These are phyloP conservation scores for Sarcoramphus papa DNA, from an alignment of 2,797 vertebrate genomes.

Conservation along the genomic window DNA sequence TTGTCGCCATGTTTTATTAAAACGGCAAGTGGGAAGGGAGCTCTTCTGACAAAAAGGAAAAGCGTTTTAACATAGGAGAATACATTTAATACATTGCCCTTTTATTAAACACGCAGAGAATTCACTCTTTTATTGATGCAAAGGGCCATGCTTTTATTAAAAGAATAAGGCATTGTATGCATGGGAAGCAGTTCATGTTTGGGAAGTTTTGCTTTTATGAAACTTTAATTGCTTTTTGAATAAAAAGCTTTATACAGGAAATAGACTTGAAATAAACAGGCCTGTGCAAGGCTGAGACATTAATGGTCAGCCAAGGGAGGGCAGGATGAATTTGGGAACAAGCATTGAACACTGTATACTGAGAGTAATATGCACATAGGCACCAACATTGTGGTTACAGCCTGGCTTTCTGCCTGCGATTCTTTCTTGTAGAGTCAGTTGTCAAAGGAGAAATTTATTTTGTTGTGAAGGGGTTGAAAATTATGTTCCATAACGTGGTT, in stretches of 20 bases:
- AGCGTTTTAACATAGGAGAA: background rate
- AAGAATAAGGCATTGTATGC: background rate
- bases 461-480: background rate
- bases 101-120: background rate
- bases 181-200: background rate
- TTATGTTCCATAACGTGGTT: background rate
- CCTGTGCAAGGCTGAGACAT: background rate
- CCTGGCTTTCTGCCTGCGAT: background rate
- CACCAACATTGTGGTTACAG: background rate
- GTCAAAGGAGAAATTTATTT: background rate
- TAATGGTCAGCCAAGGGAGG: background rate
- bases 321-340: background rate
- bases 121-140: background rate
- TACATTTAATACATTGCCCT: background rate
- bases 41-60: background rate
- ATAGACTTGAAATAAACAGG: background rate
- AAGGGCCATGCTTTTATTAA: background rate
- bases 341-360: too few species aligned
- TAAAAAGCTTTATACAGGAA: background rate
- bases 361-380: fast-evolving
- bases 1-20: background rate
- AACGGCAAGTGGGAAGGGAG: background rate
- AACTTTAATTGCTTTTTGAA: background rate
- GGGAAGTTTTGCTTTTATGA: background rate
- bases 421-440: background rate